A percentile compares a stretch with the other conserved stretches of the same genome.
These are phyloP conservation scores for Polyommatus iphigenia DNA, from an alignment of 2,888 invertebrate genomes.

Conservation along the genomic window DNA sequence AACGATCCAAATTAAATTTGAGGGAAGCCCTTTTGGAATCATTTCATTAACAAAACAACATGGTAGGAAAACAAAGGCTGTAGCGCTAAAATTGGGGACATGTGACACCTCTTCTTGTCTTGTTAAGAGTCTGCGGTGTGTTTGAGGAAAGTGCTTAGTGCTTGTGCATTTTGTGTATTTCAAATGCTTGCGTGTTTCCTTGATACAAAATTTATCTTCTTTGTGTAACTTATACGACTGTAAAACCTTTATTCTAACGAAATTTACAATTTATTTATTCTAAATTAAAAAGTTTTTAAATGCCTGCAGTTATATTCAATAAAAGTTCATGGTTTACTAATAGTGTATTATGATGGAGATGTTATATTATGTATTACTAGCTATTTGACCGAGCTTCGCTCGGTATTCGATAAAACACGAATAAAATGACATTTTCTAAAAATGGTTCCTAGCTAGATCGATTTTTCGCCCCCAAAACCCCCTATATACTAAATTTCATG, in stretches of 20 bases:
- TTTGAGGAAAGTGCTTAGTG: conserved; percentile 16
- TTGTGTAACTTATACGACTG: background rate
- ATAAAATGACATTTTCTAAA: too few relatives aligned
- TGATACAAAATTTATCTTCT: background rate
- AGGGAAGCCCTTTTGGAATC: background rate
- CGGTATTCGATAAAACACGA: too few relatives aligned
- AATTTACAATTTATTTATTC: background rate
- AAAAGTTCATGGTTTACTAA: too few relatives aligned
- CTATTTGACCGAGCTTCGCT: too few relatives aligned
- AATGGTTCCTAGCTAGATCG: too few relatives aligned
- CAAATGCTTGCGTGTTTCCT: background rate
- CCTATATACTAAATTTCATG: too few relatives aligned
- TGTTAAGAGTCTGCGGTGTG: conserved; percentile 26
- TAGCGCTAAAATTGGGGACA: conserved; percentile 28
- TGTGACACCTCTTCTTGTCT: conserved; percentile 32
- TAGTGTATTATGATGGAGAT: too few relatives aligned
- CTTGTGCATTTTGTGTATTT: conserved; percentile 25
- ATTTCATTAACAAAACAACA: conserved; percentile 26
- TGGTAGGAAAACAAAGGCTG: conserved; percentile 31
- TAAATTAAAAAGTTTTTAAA: background rate
- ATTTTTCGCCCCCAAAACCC: too few relatives aligned
- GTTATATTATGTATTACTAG: too few relatives aligned
- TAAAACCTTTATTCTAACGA: background rate
- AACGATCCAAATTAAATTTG: background rate
- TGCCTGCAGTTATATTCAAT: too few relatives aligned